phyloP scores from a whole-genome alignment of 2,113 vertebrate species.

The Lophochroa leadbeateri region DNA sequence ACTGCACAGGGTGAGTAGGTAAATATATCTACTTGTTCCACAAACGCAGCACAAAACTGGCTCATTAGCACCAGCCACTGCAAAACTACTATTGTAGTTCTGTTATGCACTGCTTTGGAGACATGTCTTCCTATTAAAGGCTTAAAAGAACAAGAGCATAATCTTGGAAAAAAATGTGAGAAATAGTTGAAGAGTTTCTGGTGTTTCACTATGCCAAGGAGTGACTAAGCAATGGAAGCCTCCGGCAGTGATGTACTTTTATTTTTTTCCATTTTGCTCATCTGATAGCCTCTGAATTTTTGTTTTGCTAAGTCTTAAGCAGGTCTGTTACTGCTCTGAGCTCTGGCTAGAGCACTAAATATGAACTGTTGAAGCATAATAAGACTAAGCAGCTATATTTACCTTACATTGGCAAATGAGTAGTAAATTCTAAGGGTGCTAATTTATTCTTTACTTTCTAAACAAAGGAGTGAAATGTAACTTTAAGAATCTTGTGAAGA shows the following conservation, averaged over 20 bases:
- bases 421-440: neutral
- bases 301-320: neutral
- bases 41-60: neutral
- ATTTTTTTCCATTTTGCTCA: conserved; percentile 23
- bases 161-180: conserved; percentile 57
- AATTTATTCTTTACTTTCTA: neutral
- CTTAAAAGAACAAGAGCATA: conserved; percentile 31
- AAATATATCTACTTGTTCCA: neutral
- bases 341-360: conserved; percentile 6
- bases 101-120: conserved; percentile 21
- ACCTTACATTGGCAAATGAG: neutral
- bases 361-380: neutral
- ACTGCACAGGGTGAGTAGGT: neutral
- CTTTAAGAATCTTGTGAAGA: neutral
- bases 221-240: conserved; percentile 60
- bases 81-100: neutral
- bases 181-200: conserved; percentile 42
- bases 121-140: conserved; percentile 15
- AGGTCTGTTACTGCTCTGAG: neutral
- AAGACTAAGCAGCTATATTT: neutral
- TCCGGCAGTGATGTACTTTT: conserved; percentile 14
- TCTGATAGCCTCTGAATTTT: conserved; percentile 13
- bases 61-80: neutral
- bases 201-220: conserved; percentile 38
- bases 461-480: neutral